phyloP scores from a whole-genome alignment of 2,888 invertebrate genomes.

The Hoplodrina blanda region DNA sequence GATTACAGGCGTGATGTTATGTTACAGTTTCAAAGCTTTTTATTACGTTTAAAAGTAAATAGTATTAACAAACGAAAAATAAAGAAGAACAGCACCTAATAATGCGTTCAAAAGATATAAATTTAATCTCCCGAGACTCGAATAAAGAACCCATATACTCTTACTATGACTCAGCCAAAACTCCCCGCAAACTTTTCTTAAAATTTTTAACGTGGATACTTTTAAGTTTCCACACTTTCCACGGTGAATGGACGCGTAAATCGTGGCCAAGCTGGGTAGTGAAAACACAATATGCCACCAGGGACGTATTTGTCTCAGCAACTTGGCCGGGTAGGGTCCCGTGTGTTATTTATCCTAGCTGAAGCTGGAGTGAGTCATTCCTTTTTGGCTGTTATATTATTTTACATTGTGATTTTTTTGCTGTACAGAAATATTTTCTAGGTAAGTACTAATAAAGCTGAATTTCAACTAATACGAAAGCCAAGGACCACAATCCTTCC shows the following conservation, averaged over 20 bases:
- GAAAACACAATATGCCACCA: slow-evolving; percentile 62
- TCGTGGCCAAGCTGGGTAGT: slow-evolving; percentile 46
- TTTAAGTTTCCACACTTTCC: slow-evolving; percentile 45
- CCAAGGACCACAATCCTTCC: too few species aligned
- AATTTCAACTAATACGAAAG: too few species aligned
- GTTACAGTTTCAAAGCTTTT: too few species aligned
- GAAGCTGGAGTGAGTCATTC: slow-evolving; percentile 10
- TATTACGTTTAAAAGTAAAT: too few species aligned
- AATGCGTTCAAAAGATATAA: not conserved
- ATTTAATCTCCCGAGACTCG: not conserved
- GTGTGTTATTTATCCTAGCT: slow-evolving; percentile 62
- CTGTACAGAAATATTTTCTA: not conserved
- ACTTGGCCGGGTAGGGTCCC: slow-evolving; percentile 50
- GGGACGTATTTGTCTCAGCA: slow-evolving; percentile 69
- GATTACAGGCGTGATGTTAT: too few species aligned
- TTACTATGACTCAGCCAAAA: slow-evolving; percentile 2
- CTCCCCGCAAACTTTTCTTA: slow-evolving; percentile 15
- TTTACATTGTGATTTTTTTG: not conserved
- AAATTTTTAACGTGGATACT: slow-evolving; percentile 35
- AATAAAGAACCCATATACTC: not conserved
- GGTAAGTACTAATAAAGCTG: not conserved
- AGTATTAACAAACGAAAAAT: too few species aligned
- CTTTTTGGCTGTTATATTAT: slow-evolving; percentile 34
- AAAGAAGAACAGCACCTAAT: too few species aligned
- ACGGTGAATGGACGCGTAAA: slow-evolving; percentile 52